Evolutionary conservation across 1,140 invertebrate species (phyloP), one percentile per base, ranked within the genome.

Genomic region (Procambarus virginalis): DNA sequence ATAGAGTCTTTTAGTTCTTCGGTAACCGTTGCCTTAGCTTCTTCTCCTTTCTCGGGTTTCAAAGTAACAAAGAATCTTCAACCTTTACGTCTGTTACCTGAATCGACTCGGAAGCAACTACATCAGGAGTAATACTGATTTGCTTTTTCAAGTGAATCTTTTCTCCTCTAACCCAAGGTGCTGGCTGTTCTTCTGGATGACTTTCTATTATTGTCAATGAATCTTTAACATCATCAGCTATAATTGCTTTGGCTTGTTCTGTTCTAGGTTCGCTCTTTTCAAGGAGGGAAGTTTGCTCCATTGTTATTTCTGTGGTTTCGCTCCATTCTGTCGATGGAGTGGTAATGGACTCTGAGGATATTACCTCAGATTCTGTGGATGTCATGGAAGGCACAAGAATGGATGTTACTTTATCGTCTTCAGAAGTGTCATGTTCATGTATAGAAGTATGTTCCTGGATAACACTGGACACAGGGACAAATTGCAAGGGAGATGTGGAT

Each of bases 121-220:
- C 45, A 22, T 89, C 75, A 14, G 88, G 88, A 3, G 78, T 77
- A 48, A 89, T 84, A 64, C 82, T 89, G n/a, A 68, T 34, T 79
- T 17, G 22, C 60, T 81, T 81, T n/a, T 84, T 84, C 6, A 89
- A 34, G 45, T 82, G 88, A 82, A 89, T 68, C 60, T 84, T 89
- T 79, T 89, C 88, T 58, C 75, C 88, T 68, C 68, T 75, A n/a
- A 60, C 55, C 64, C 70, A 89, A 14, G 81, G 81, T 51, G 68
- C 48, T 79, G 88, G 51, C 58, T 89, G 81, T 45, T 89, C 88
- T 68, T 89, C 87, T 45, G 83, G 12, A 6, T 75, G 51, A 46
- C 78, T 89, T 89, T 91, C 91, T 14, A 84, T 91, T 12, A 91
- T 77, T 20, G 91, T 86, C 14, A 91, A 49, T 3, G 85, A 91